phyloP scores from a whole-genome alignment of 2,113 vertebrate species.

The Coryphaenoides rupestris region DNA sequence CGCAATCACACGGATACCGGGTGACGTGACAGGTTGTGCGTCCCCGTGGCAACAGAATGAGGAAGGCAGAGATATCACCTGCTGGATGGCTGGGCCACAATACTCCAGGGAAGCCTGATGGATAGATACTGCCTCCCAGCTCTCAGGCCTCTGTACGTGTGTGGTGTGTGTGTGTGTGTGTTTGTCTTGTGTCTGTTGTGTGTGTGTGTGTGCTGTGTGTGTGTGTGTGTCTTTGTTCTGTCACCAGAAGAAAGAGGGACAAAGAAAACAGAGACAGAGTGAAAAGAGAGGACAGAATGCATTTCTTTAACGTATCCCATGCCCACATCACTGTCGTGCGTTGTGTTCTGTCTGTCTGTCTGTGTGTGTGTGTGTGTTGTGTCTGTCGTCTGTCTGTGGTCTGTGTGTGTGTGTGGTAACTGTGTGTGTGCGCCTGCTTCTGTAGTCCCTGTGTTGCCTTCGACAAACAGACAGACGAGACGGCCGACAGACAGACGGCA shows the following conservation, averaged over 20 bases:
- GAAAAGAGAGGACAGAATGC: no score
- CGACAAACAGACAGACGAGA: no score
- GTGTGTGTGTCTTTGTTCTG: neutral
- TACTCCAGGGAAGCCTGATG: conserved; percentile 53
- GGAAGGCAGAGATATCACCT: conserved; percentile 49
- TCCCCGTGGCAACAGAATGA: conserved; percentile 46
- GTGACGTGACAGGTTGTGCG: conserved; percentile 36
- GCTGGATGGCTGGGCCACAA: conserved; percentile 42
- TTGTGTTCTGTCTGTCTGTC: neutral
- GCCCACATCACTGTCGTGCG: no score
- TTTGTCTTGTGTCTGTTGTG: no score
- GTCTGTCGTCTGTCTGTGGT: no score
- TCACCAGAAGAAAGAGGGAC: neutral
- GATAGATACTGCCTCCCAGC: conserved; percentile 46
- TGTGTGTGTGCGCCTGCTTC: no score
- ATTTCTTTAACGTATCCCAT: no score
- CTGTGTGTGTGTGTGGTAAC: neutral
- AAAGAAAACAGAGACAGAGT: no score
- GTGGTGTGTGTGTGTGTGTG: neutral
- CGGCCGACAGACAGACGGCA: neutral
- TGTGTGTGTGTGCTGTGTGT: neutral
- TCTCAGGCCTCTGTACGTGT: neutral
- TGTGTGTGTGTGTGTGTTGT: neutral
- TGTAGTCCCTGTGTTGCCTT: neutral
- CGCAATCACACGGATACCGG: conserved; percentile 15